Evolutionary conservation across 2,113 vertebrate genomes (phyloP), one percentile per base, ranked within the genome.

Genomic region (Daubentonia madagascariensis): DNA sequence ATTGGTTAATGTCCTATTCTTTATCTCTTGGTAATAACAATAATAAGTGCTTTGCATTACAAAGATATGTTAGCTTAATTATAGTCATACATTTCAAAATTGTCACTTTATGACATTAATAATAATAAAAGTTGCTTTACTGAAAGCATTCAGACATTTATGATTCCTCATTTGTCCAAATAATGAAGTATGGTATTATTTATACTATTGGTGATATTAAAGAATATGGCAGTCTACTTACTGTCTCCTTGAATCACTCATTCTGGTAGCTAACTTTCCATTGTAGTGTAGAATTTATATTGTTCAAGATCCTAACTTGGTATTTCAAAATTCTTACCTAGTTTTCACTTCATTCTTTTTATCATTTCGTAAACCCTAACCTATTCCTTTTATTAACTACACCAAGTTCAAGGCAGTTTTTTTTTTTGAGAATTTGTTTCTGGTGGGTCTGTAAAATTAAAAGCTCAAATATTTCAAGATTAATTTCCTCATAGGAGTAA

Each of bases 391-490:
- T 67, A 79, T 90, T 52, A 43, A 6, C 50, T 91, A 43, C 9
- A 5, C 28, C 50, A 91, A 52, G 25, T 91, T 96, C n/a, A 94
- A 78, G 61, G 63, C 76, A 88, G 67, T 73, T n/a, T 65, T 28
- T 11, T 63, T 40, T 78, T 59, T 81, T 83, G 35, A 95, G 22
- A 87, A 43, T 86, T 25, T 48, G 28, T 78, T 97, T 93, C 35
- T 78, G 61, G 45, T 96, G 30, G 78, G 57, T 83, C 10, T 92
- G 0, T 83, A 89, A 78, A 85, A 94, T 92, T 72, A 94, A 85
- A 94, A 94, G 17, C 20, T 95, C 52, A 76, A 57, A 32, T 92
- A 89, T 89, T 72, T 95, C 40, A 78, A 92, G 37, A 73, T 89
- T 94, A 90, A 89, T 73, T 83, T 83, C 28, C 23, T 88, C 16